Evolutionary conservation across 1,140 invertebrate species (phyloP).

Genomic region (Pissodes strobi): DNA sequence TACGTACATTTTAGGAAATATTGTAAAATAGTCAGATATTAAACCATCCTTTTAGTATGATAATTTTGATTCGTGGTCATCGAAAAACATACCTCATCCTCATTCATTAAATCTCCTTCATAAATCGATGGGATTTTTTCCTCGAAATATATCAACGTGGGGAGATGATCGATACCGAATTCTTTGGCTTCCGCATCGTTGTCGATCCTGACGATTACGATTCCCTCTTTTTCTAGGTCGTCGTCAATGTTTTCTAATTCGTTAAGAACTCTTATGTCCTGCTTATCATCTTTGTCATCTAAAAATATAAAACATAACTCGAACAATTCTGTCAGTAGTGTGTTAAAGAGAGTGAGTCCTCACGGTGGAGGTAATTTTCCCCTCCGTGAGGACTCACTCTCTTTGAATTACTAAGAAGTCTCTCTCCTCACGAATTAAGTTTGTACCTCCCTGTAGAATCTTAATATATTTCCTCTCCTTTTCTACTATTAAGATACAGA

Average conservation of each 20-base stretch:
- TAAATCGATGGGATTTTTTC: conserved; percentile 90
- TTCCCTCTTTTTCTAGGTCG: conserved; percentile 86
- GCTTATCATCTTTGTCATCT: conserved; percentile 90
- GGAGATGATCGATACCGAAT: conserved; percentile 88
- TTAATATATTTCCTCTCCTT: too few relatives aligned
- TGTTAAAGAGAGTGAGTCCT: too few relatives aligned
- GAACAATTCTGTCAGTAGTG: too few relatives aligned
- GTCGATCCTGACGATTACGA: conserved; percentile 87
- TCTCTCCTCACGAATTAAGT: too few relatives aligned
- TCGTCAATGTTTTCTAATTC: conserved; percentile 93
- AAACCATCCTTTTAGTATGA: background rate
- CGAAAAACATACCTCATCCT: conserved; percentile 70
- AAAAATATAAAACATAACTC: conserved; percentile 41
- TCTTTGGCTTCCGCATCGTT: conserved; percentile 87
- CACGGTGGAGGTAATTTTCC: too few relatives aligned
- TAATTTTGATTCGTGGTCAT: background rate
- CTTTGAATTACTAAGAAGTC: too few relatives aligned
- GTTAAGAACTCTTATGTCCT: conserved; percentile 84
- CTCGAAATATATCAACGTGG: conserved; percentile 88
- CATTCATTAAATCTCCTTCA: conserved; percentile 88
- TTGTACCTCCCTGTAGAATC: too few relatives aligned
- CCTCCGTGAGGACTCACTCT: too few relatives aligned
- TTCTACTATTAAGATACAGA: too few relatives aligned
- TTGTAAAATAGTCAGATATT: too few relatives aligned
- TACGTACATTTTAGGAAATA: too few relatives aligned